Evolutionary conservation across 2,888 invertebrate genomes (phyloP).

Genomic region (Dexiosoma caninum): DNA sequence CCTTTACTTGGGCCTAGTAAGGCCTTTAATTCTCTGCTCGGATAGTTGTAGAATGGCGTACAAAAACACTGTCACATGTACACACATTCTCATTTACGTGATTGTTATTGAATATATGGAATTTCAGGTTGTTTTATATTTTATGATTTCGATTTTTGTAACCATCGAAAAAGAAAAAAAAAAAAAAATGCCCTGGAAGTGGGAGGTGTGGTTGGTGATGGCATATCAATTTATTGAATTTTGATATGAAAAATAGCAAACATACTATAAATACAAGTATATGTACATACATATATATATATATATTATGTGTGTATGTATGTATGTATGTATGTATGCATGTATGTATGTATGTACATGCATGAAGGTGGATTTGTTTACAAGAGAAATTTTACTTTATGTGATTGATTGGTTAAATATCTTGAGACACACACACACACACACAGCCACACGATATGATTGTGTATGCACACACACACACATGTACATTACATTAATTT

Average conservation of each 20-base stretch:
- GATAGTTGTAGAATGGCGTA: not conserved
- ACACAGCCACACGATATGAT: not conserved
- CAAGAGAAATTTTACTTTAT: conserved; percentile 46
- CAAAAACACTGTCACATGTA: not conserved
- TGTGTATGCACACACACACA: not conserved
- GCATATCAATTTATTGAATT: conserved; percentile 56
- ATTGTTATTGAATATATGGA: conserved; percentile 46
- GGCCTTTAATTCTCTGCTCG: not conserved
- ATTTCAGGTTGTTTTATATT: conserved; percentile 46
- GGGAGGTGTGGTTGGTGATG: conserved; percentile 52
- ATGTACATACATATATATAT: not conserved
- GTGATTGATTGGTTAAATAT: conserved; percentile 60
- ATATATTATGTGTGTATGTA: not conserved
- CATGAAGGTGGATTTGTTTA: not conserved
- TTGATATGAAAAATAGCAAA: conserved; percentile 28
- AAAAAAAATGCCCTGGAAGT: conserved; percentile 9
- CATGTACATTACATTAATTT: too few species aligned
- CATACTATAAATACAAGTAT: not conserved
- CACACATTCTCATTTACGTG: not conserved
- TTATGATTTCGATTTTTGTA: conserved; percentile 33
- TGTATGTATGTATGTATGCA: not conserved
- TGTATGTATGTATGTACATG: not conserved
- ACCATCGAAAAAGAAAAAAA: conserved; percentile 16
- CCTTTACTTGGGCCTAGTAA: not conserved
- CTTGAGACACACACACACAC: not conserved